Evolutionary conservation across 1,140 invertebrate genomes (phyloP), one percentile per base, ranked within the genome.

Genomic region (Plutomurus gul): DNA sequence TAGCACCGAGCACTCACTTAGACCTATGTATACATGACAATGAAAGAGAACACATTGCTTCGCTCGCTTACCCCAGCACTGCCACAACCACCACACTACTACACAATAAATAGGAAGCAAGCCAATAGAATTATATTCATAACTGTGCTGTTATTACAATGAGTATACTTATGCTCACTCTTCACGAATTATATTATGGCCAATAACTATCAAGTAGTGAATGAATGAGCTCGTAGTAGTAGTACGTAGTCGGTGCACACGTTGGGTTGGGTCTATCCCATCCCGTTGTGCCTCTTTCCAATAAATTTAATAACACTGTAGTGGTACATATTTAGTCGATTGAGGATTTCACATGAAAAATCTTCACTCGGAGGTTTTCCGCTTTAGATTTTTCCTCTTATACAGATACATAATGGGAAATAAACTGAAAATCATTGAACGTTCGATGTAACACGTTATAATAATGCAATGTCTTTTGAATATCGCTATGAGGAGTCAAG

Each of bases 121-220:
- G n/a, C 56, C 27, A 65, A 65, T 65, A 65, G 56, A 65, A 65
- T 65, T 36, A 65, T 65, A 65, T 65, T 65, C 56, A 65, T 65
- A 65, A 65, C 56, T 65, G 27, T 30, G 3, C n/a, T 60, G 25
- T 30, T 60, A 27, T 43, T 13, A 43, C 39, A n/a, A n/a, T 43
- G 39, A 13, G 39, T 4, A 13, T 13, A 13, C 1, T 43, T 43
- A 43, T 43, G 39, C 39, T 43, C 11, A 13, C n/a, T n/a, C n/a
- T n/a, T n/a, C n/a, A n/a, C n/a, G n/a, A n/a, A n/a, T n/a, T n/a
- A n/a, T n/a, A n/a, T n/a, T n/a, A n/a, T n/a, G n/a, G n/a, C n/a
- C n/a, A n/a, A n/a, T n/a, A n/a, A n/a, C n/a, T n/a, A n/a, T n/a
- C n/a, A n/a, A n/a, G n/a, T n/a, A n/a, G n/a, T n/a, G n/a, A n/a